Base-by-base conservation (phyloP, 2,113 vertebrate genomes). In the Mustela lutreola region DNA sequence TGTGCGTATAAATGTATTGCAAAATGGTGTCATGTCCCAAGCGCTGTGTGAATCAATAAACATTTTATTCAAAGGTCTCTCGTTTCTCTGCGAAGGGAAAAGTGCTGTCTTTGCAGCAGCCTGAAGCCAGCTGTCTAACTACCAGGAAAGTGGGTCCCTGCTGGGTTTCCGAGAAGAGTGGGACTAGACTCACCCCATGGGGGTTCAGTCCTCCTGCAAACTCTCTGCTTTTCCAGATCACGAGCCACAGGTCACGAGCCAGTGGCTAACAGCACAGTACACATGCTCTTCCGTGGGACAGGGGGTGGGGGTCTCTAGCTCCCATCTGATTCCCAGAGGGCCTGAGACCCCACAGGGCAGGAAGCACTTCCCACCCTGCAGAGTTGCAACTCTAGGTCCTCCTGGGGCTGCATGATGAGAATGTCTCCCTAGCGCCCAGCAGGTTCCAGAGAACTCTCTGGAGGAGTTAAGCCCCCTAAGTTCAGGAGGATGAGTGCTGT, bases 231-330 rank as follows among this genome's bases (percentile, higher is more conserved):
- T 71, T 21, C 80, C 21, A 11, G 19, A 0, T 12, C 63, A 4
- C 1, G 0, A 7, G 62, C 78, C 78, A 7, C n/a, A n/a, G 19
- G 0, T 12, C 63, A 4, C 1, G 0, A 7, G 62, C 78, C 78
- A 7, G 48, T 0, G 3, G 50, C 63, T 5, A 26, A 48, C n/a
- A 15, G 76, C 15, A 22, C 22, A 1, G 71, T 42, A 42, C 28
- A 7, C 62, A 1, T 3, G 45, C 11, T n/a, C 42, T 86, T 24
- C 45, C 5, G 63, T 15, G 63, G 63, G 31, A 15, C 2, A 33
- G 33, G 14, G 14, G 1, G 7, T 2, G 28, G 5, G 62, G 21
- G 7, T 36, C 42, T 11, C 31, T 53, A n/a, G 33, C 21, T 26
- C 31, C 58, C 10, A 16, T 53, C 53, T 0, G 24, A 22, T 28